Conservation (phyloP, 2,113 vertebrate genomes). For the Pseudolaguvia tuberculata region DNA sequence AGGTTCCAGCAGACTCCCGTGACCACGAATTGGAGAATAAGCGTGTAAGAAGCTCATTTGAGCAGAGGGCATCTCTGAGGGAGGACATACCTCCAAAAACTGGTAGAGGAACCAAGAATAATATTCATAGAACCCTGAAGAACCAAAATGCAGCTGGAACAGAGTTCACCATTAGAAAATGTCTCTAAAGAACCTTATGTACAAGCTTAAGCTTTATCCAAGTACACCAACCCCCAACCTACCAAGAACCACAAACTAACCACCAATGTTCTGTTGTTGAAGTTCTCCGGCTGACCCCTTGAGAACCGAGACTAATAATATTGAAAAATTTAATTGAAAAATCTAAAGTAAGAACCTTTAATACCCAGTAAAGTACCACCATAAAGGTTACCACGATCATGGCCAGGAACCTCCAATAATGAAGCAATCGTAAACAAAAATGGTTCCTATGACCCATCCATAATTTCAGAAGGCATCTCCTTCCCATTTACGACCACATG, state of each 20-base stretch:
- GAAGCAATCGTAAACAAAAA: neutral
- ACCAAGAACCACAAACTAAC: neutral
- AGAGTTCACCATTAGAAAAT: neutral
- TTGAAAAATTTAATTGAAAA: too few species aligned
- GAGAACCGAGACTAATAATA: too few species aligned
- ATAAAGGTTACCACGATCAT: neutral
- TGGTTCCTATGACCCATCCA: too few species aligned
- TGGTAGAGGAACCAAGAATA: neutral
- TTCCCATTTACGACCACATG: too few species aligned
- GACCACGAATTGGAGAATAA: too few species aligned
- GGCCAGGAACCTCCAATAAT: neutral
- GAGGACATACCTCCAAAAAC: slow-evolving; percentile 71
- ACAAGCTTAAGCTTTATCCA: neutral
- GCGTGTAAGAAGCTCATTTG: slow-evolving; percentile 67
- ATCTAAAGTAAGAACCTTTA: too few species aligned
- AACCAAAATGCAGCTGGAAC: neutral
- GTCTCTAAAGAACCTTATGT: neutral
- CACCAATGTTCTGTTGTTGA: neutral
- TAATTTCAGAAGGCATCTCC: too few species aligned
- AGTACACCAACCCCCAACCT: neutral
- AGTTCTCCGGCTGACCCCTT: too few species aligned
- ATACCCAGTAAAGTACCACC: neutral
- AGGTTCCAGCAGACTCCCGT: too few species aligned
- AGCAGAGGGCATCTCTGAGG: slow-evolving; percentile 67
- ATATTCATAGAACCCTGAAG: neutral